Evolutionary conservation across 2,888 invertebrate genomes (phyloP).

Genomic region (Pyrocoelia pectoralis): DNA sequence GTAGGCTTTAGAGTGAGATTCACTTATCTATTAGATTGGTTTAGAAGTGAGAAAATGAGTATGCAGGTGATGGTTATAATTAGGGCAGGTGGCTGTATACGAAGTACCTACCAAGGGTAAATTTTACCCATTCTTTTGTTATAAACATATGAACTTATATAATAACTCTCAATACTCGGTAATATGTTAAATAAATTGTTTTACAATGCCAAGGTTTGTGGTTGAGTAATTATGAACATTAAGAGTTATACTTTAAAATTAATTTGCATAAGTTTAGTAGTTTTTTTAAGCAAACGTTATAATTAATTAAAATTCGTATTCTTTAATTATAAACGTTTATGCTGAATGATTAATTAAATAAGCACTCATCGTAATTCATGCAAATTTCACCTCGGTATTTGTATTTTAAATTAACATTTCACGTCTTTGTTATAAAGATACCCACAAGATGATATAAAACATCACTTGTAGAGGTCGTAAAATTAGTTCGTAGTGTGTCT

Average conservation of each 20-base stretch:
- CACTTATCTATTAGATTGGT: background rate
- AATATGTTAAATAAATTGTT: background rate
- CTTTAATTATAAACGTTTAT: no score
- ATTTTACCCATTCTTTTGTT: constrained; percentile 12
- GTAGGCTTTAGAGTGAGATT: constrained; percentile 22
- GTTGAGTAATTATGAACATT: background rate
- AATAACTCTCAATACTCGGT: background rate
- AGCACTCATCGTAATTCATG: background rate
- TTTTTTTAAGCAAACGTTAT: background rate
- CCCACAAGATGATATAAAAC: no score
- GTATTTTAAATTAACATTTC: background rate
- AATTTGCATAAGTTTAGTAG: background rate
- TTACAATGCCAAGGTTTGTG: background rate
- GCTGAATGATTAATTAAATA: background rate
- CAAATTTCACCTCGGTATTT: background rate
- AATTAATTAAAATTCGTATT: background rate
- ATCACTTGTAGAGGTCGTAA: no score
- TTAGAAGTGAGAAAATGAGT: constrained; percentile 14
- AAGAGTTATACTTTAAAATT: constrained; percentile 1
- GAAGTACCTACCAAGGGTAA: constrained; percentile 25
- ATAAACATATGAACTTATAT: background rate
- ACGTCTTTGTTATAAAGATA: background rate
- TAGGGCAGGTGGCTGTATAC: constrained; percentile 35
- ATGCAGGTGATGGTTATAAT: constrained; percentile 32
- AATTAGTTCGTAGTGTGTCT: no score